Conservation (phyloP, 2,113 vertebrate genomes). For the Alexandromys fortis region DNA sequence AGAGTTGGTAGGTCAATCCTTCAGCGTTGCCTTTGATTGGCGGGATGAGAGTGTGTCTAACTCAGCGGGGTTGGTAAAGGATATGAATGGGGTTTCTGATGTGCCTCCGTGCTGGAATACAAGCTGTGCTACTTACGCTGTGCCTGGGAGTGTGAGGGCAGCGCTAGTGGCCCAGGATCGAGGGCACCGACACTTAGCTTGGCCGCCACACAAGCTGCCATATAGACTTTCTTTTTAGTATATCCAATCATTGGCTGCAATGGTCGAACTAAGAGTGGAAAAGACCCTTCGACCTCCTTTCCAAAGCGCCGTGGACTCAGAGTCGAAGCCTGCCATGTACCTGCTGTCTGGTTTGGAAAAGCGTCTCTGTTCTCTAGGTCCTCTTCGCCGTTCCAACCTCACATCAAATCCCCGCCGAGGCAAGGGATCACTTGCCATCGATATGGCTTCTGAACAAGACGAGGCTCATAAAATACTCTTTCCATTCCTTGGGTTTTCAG, state of each 20-base stretch:
- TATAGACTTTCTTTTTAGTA: not conserved
- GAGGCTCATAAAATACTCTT: not conserved
- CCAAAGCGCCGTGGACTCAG: not conserved
- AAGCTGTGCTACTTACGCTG: not conserved
- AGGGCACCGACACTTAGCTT: not conserved
- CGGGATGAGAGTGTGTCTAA: not conserved
- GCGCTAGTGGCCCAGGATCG: not conserved
- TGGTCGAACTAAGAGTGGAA: not conserved
- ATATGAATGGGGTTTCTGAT: not conserved
- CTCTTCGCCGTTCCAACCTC: not conserved
- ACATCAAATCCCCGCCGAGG: not conserved
- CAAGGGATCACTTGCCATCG: not conserved
- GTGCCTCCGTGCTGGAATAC: not conserved
- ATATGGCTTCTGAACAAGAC: not conserved
- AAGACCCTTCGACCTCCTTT: not conserved
- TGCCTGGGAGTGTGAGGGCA: not conserved
- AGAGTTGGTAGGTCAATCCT: not conserved
- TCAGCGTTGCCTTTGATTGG: not conserved
- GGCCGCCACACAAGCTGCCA: not conserved
- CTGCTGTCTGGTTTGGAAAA: not conserved
- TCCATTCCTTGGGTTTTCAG: slow-evolving; percentile 2
- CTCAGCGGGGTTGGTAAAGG: too few relatives aligned
- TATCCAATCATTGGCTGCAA: not conserved
- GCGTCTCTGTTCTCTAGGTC: not conserved
- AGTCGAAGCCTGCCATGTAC: too few relatives aligned